Conservation (phyloP, 2,113 vertebrate species). For the Dipodomys stephensi region DNA sequence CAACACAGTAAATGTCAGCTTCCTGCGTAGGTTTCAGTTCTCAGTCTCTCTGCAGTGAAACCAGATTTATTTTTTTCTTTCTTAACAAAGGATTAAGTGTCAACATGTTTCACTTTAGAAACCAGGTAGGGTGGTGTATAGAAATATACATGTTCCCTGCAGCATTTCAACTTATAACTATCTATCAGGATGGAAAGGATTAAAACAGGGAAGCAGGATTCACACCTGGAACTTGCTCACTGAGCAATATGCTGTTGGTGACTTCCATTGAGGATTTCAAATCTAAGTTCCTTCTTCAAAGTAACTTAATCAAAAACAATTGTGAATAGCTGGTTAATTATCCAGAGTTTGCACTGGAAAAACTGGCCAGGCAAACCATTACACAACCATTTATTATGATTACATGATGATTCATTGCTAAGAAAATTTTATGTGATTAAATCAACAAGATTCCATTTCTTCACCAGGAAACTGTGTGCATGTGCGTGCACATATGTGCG, state of each 20-base stretch:
- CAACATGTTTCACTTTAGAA: slow-evolving; percentile 43
- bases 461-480: slow-evolving; percentile 22
- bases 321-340: slow-evolving; percentile 57
- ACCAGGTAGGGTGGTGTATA: slow-evolving; percentile 21
- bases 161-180: not conserved
- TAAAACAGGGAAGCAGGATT: not conserved
- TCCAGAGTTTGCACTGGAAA: slow-evolving; percentile 31
- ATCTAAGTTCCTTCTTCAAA: slow-evolving; percentile 49
- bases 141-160: not conserved
- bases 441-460: slow-evolving; percentile 61
- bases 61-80: not conserved
- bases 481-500: too few relatives aligned
- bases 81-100: slow-evolving; percentile 23
- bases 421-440: slow-evolving; percentile 25
- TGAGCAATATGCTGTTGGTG: not conserved
- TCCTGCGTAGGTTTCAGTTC: not conserved
- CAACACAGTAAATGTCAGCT: not conserved
- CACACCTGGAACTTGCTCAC: not conserved
- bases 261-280: slow-evolving; percentile 40
- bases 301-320: slow-evolving; percentile 27
- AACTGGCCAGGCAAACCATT: slow-evolving; percentile 63
- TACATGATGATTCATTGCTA: slow-evolving; percentile 54
- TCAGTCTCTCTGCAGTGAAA: not conserved
- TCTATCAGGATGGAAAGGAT: not conserved
- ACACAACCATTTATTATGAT: slow-evolving; percentile 22